These are phyloP conservation scores for Rhinoraja longicauda DNA, from an alignment of 2,797 vertebrate species.

Conservation along the genomic window DNA sequence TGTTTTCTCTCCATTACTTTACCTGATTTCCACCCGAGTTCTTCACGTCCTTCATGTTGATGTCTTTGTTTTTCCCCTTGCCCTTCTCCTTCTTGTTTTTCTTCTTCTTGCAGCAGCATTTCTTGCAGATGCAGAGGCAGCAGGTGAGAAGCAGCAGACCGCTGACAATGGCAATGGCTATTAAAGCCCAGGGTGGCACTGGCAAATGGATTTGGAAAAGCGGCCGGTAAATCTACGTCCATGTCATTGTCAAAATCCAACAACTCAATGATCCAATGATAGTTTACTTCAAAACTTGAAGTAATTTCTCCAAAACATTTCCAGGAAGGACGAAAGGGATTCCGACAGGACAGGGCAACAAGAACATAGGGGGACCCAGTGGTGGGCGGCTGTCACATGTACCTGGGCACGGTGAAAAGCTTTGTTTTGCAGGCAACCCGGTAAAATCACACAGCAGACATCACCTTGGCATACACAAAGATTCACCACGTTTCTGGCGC, in stretches of 20 bases:
- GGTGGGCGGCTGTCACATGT: too few species aligned
- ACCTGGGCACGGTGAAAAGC: too few species aligned
- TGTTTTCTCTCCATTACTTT: conserved; percentile 41
- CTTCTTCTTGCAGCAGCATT: conserved; percentile 97
- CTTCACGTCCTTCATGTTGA: conserved; percentile 84
- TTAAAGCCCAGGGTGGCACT: conserved; percentile 93
- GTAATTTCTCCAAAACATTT: too few species aligned
- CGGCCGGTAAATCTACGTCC: not conserved
- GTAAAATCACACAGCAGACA: too few species aligned
- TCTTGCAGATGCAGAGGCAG: conserved; percentile 97
- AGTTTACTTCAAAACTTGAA: too few species aligned
- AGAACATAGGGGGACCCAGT: too few species aligned
- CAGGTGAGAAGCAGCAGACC: conserved; percentile 87
- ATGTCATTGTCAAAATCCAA: not conserved
- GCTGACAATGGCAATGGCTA: conserved; percentile 83
- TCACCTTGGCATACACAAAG: too few species aligned
- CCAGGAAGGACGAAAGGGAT: too few species aligned
- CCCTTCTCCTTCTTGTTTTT: conserved; percentile 85
- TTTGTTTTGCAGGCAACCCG: too few species aligned
- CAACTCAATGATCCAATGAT: too few species aligned
- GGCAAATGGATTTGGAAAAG: conserved; percentile 41
- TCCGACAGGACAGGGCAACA: too few species aligned
- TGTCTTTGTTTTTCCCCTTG: conserved; percentile 78
- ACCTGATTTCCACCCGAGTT: conserved; percentile 66
- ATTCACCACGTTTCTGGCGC: too few species aligned